Evolutionary conservation across 2,113 vertebrate genomes (phyloP), one percentile per base, ranked within the genome.

Genomic region (Rhabdomys dilectus): DNA sequence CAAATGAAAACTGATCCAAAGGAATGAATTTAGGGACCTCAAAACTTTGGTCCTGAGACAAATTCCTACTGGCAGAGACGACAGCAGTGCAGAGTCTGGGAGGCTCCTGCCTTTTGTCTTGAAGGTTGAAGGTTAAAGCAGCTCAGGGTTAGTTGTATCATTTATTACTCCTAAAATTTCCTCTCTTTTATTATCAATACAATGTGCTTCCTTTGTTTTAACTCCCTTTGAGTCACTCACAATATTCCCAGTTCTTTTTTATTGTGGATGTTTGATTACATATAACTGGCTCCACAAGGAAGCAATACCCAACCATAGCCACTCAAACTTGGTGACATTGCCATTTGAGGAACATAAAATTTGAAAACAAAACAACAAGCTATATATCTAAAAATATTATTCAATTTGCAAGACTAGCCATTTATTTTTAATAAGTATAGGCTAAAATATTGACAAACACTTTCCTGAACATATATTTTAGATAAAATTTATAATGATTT

Each of bases 191-290:
- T 93, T 75, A 91, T 75, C 80, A 34, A 48, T 1, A 1, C 29
- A 19, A 22, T 91, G 10, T n/a, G 1, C n/a, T 62, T 80, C 31
- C 26, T 78, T 97, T 86, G 45, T 56, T 94, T 85, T 84, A 91
- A 78, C 56, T 96, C 10, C 75, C 73, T 78, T 90, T 90, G 7
- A 68, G 73, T 88, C 34, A 90, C 16, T 39, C 39, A 45, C 4
- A 85, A 64, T 45, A 34, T 64, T 2, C 2, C 82, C 58, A 94
- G 56, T 2, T 51, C 70, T 34, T 76, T 85, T 87, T 56, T 60
- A 84, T 56, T 3, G 62, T 87, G 22, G 3, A 62, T 26, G 64
- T 76, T 94, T 64, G 91, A 7, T 89, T 80, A 89, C 81, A 89
- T 94, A 36, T 42, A 48, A 62, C 48, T 70, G 85, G 91, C 78